A percentile compares a stretch with the other conserved stretches of the same genome.
These are phyloP conservation scores for Pachyuromys duprasi DNA, from an alignment of 2,797 vertebrate species.

Conservation along the genomic window DNA sequence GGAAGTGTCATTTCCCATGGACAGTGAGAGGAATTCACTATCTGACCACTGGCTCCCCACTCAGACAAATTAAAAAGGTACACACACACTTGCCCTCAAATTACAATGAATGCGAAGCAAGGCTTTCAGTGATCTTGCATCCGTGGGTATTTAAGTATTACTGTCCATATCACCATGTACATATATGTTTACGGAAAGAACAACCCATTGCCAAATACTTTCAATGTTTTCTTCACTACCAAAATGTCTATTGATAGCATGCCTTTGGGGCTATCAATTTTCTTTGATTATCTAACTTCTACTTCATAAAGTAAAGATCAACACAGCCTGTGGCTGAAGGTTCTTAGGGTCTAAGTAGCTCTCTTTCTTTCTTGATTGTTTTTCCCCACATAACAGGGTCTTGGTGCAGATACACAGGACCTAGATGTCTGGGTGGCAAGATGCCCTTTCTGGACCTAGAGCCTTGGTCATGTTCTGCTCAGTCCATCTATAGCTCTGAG, in stretches of 20 bases:
- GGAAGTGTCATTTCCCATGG: background rate
- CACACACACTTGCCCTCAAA: too few relatives aligned
- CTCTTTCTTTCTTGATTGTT: fast-evolving
- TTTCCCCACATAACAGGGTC: fast-evolving
- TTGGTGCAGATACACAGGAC: fast-evolving
- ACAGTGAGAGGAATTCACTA: background rate
- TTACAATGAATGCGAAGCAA: fast-evolving
- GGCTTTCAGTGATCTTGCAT: fast-evolving
- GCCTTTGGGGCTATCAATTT: background rate
- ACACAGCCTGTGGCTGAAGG: background rate
- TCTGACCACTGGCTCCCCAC: background rate
- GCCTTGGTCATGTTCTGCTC: fast-evolving
- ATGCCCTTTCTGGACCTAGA: background rate
- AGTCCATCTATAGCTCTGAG: too few relatives aligned
- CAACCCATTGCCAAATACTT: background rate
- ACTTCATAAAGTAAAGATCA: background rate
- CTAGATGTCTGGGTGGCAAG: fast-evolving
- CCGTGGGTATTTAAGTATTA: background rate
- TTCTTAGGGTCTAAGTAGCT: background rate
- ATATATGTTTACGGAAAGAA: background rate
- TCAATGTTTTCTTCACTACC: background rate
- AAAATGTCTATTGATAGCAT: background rate
- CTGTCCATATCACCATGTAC: background rate
- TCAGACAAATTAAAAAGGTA: background rate
- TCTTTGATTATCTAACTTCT: background rate